Evolutionary conservation across 2,113 vertebrate species (phyloP).

Genomic region (Cairina moschata): DNA sequence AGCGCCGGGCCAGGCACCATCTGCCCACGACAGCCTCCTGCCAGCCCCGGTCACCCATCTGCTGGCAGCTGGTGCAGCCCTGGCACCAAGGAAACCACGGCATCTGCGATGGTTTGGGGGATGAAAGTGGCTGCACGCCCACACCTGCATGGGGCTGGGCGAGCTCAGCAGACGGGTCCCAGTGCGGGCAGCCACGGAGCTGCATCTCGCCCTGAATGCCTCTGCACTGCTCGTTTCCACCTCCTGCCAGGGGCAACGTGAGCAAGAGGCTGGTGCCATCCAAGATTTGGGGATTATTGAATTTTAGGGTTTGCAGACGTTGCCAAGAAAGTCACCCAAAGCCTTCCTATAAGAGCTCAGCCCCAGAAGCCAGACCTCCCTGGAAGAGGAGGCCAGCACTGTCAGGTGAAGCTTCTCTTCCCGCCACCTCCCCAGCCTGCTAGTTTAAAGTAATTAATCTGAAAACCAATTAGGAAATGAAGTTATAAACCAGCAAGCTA

Average conservation of each 20-base stretch:
- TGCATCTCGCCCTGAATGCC: neutral
- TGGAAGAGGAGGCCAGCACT: neutral
- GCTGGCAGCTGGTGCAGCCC: fast-evolving
- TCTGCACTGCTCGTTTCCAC: neutral
- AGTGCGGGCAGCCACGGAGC: fast-evolving
- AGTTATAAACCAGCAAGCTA: neutral
- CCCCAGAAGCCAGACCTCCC: neutral
- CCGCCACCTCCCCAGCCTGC: neutral
- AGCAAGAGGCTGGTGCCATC: fast-evolving
- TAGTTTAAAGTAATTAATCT: neutral
- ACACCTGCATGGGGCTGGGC: neutral
- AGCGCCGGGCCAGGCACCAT: neutral
- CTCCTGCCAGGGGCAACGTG: neutral
- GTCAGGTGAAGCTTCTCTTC: neutral
- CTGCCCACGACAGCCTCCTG: neutral
- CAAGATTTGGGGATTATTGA: fast-evolving
- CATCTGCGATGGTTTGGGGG: neutral
- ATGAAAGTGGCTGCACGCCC: neutral
- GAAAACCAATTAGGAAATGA: neutral
- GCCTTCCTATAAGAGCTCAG: neutral
- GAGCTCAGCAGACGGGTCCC: neutral
- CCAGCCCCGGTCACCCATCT: fast-evolving
- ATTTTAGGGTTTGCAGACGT: neutral
- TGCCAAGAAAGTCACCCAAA: neutral
- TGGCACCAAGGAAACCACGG: fast-evolving